Evolutionary conservation across 2,113 vertebrate species (phyloP).

Genomic region (Cyrtonyx montezumae): DNA sequence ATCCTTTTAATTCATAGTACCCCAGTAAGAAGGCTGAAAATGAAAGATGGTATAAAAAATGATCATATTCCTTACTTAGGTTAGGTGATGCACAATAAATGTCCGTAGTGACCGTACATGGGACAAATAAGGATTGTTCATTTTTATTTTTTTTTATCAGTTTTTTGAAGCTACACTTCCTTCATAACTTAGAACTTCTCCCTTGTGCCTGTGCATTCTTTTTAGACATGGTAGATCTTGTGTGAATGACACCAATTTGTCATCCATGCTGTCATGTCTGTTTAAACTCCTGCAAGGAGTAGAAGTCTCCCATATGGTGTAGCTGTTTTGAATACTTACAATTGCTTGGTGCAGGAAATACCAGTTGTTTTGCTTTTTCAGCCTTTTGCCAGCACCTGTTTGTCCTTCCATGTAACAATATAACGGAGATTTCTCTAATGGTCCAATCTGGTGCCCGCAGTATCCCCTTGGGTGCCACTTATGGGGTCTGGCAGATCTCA

Average conservation of each 20-base stretch:
- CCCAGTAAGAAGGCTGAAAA: neutral
- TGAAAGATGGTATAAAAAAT: neutral
- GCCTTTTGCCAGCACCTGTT: neutral
- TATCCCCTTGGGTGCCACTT: neutral
- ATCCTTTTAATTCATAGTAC: neutral
- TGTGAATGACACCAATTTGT: slow-evolving; percentile 3
- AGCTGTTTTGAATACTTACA: neutral
- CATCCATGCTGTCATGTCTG: neutral
- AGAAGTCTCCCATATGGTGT: slow-evolving; percentile 16
- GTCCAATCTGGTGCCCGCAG: neutral
- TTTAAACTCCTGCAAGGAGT: slow-evolving; percentile 18
- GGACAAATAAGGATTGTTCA: neutral
- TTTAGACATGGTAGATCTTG: neutral
- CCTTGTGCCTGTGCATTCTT: neutral
- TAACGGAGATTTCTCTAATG: neutral
- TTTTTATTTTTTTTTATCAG: neutral
- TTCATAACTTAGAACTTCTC: neutral
- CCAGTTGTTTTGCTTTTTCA: neutral
- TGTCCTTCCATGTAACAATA: neutral
- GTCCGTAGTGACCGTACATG: neutral
- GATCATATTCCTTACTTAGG: neutral
- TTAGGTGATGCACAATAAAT: neutral
- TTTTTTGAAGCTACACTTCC: neutral
- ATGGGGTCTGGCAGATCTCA: neutral
- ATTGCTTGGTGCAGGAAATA: neutral